These are phyloP conservation scores for Chymomyza costata DNA, from an alignment of 1,140 invertebrate genomes.

Conservation along the genomic window DNA sequence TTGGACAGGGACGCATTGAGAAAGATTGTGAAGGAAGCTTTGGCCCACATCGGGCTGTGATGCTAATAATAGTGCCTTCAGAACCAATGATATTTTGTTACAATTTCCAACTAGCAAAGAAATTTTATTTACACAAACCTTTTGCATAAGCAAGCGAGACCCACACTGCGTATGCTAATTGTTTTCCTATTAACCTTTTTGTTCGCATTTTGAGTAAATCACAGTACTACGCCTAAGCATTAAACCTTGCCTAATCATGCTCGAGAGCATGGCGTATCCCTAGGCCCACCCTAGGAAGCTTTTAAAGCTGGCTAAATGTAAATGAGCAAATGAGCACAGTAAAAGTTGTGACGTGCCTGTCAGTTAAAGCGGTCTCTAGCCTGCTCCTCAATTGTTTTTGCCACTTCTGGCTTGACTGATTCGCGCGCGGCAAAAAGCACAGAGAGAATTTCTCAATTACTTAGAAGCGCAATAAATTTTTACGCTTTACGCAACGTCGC, in stretches of 20 bases:
- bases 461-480: conserved; percentile 41
- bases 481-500: conserved; percentile 20
- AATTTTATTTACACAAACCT: no score
- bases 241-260: conserved; percentile 5
- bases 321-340: background rate
- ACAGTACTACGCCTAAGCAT: background rate
- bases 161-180: no score
- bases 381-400: conserved; percentile 7
- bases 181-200: no score
- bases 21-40: no score
- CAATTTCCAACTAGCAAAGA: conserved; percentile 2
- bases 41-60: no score
- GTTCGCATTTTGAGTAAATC: background rate
- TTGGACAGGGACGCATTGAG: no score
- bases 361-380: background rate
- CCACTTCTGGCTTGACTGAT: conserved; percentile 7
- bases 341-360: background rate
- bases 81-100: no score
- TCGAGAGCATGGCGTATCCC: background rate
- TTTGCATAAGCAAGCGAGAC: no score
- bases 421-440: no score
- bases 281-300: no score
- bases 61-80: no score
- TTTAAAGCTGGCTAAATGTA: background rate
- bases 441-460: conserved; percentile 34